Conservation (phyloP, 2,797 vertebrate species). For the Lophotriccus pileatus region DNA sequence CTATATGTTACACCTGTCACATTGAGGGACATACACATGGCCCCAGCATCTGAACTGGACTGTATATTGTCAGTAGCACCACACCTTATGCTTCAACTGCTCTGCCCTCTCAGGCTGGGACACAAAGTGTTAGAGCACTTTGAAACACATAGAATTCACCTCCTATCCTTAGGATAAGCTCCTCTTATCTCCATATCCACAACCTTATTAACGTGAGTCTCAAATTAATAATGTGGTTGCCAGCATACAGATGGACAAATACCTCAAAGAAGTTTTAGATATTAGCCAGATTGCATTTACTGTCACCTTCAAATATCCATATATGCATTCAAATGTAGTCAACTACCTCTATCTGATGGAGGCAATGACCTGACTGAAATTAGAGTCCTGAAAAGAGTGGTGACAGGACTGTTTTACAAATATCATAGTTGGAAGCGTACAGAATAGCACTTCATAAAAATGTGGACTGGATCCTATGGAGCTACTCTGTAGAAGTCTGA, state of each 20-base stretch:
- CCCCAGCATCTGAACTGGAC: neutral
- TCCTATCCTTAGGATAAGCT: neutral
- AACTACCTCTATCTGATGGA: neutral
- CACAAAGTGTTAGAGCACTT: neutral
- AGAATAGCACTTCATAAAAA: neutral
- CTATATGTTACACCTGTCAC: neutral
- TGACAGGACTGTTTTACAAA: neutral
- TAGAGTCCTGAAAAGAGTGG: neutral
- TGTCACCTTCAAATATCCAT: neutral
- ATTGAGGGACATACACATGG: accelerated
- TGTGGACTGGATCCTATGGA: neutral
- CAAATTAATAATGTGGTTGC: neutral
- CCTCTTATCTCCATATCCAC: neutral
- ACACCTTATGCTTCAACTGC: neutral
- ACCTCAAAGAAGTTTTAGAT: neutral
- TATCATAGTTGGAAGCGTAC: neutral
- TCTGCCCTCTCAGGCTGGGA: neutral
- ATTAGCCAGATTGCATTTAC: neutral
- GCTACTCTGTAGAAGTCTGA: neutral
- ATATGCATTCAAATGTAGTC: neutral
- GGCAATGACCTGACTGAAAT: neutral
- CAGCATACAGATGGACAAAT: neutral
- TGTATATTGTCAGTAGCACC: neutral
- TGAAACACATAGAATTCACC: neutral
- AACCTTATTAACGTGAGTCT: neutral